Evolutionary conservation across 2,888 invertebrate genomes (phyloP).

Genomic region (Stenotaenia linearis): DNA sequence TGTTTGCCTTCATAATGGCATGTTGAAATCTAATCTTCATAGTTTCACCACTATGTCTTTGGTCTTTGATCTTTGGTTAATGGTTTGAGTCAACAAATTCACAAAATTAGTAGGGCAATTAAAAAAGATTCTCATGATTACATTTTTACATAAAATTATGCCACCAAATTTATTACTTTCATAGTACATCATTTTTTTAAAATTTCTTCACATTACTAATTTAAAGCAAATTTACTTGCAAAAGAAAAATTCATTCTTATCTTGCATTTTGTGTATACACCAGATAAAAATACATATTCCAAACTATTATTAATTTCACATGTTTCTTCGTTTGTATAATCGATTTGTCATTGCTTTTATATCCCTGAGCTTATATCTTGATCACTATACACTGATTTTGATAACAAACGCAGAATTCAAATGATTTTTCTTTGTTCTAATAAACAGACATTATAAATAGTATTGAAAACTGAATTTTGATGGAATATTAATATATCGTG

Average conservation of each 20-base stretch:
- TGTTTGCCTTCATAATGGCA: background rate
- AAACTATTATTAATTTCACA: background rate
- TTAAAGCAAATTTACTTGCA: background rate
- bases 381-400: background rate
- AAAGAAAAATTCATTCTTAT: background rate
- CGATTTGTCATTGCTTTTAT: background rate
- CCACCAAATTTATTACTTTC: background rate
- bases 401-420: background rate
- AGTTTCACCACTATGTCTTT: too few relatives aligned
- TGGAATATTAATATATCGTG: background rate
- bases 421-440: background rate
- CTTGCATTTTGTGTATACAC: background rate
- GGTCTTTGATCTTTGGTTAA: too few relatives aligned
- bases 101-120: too few relatives aligned
- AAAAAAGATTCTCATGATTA: background rate
- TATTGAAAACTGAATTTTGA: background rate
- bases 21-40: background rate
- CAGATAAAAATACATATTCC: background rate
- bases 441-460: background rate
- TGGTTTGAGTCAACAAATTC: too few relatives aligned
- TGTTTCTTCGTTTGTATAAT: background rate
- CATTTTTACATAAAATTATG: background rate
- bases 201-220: background rate
- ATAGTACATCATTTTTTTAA: background rate
- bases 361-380: background rate